phyloP scores from a whole-genome alignment of 1,140 invertebrate genomes.

The Cotesia vestalis region DNA sequence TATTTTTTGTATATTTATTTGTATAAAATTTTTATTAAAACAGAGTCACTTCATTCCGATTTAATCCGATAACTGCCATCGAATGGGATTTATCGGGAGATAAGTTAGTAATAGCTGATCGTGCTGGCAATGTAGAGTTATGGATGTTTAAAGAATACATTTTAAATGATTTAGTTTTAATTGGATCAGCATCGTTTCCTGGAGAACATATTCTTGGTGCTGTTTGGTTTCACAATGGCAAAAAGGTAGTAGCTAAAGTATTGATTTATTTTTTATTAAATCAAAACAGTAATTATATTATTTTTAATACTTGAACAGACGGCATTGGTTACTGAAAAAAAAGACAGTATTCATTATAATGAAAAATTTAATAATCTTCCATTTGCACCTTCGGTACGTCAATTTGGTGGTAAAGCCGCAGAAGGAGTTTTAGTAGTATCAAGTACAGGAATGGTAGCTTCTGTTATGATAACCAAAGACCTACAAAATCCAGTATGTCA shows the following conservation, averaged over 20 bases:
- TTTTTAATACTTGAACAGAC: constrained; percentile 43
- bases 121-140: constrained; percentile 78
- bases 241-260: constrained; percentile 71
- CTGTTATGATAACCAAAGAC: constrained; percentile 70
- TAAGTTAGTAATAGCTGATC: constrained; percentile 79
- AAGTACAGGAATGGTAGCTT: constrained; percentile 83
- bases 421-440: constrained; percentile 86
- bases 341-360: constrained; percentile 80
- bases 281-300: constrained; percentile 7
- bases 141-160: constrained; percentile 81
- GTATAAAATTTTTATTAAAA: constrained; percentile 42
- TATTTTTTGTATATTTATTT: not conserved
- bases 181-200: constrained; percentile 64
- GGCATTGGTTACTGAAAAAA: constrained; percentile 75
- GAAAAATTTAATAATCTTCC: constrained; percentile 85
- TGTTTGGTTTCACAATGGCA: constrained; percentile 86
- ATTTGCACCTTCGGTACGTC: constrained; percentile 81
- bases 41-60: constrained; percentile 68
- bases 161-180: constrained; percentile 81
- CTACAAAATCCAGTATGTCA: constrained; percentile 61
- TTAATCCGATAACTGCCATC: constrained; percentile 75
- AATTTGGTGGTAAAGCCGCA: constrained; percentile 84
- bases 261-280: not conserved
- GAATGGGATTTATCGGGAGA: constrained; percentile 88
- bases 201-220: constrained; percentile 84